These are phyloP conservation scores for Paralinhomoeus sp. DNA, from an alignment of 2,888 invertebrate species.

Conservation along the genomic window DNA sequence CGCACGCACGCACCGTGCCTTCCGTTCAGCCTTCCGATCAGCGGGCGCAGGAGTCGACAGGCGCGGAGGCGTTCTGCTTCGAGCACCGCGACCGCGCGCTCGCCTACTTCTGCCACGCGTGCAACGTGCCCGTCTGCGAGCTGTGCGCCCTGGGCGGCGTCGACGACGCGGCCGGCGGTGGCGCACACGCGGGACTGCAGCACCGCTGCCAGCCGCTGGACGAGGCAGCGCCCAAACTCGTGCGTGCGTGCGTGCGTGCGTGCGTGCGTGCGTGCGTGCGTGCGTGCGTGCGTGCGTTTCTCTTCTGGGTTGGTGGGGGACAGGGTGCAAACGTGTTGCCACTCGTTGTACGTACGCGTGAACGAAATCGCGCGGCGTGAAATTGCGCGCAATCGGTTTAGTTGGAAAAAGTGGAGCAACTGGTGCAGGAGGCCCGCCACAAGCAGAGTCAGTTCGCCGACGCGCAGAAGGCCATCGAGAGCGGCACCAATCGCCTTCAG, in stretches of 20 bases:
- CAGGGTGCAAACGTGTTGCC: too few species aligned
- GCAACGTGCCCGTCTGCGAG: conserved; percentile 73
- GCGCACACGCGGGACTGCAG: conserved; percentile 52
- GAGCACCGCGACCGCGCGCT: conserved; percentile 70
- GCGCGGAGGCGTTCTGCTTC: conserved; percentile 55
- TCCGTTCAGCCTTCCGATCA: too few species aligned
- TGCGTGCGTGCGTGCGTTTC: too few species aligned
- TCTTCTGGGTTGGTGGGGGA: too few species aligned
- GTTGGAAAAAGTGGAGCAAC: conserved; percentile 48
- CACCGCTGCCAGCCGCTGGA: conserved; percentile 69
- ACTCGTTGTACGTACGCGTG: too few species aligned
- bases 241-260: neutral
- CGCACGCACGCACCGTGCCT: too few species aligned
- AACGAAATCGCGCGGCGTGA: too few species aligned
- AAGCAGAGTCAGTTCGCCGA: conserved; percentile 52
- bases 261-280: too few species aligned
- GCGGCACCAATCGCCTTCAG: conserved; percentile 31
- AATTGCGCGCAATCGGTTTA: too few species aligned
- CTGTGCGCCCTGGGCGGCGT: too few species aligned
- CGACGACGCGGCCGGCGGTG: too few species aligned
- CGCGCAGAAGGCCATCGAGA: conserved; percentile 62
- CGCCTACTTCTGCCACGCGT: conserved; percentile 79
- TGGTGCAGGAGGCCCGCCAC: conserved; percentile 54
- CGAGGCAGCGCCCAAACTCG: conserved; percentile 29
- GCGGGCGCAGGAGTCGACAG: too few species aligned